phyloP scores from a whole-genome alignment of 2,113 vertebrate species.

The Microcebus tavaratra region DNA sequence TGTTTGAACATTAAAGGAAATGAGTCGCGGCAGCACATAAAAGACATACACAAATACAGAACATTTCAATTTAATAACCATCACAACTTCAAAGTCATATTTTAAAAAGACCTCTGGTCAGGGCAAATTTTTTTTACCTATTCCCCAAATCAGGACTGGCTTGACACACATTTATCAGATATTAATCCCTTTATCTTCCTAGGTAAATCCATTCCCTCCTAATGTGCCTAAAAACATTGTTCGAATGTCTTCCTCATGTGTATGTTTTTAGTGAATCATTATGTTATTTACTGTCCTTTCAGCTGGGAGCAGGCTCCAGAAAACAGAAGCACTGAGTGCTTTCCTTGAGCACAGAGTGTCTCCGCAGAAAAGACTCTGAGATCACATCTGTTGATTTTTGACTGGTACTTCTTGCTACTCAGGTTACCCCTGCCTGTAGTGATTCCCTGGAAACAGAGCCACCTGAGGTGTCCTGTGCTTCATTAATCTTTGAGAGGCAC shows the following conservation, averaged over 20 bases:
- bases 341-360: background rate
- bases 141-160: background rate
- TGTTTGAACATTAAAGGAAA: constrained; percentile 41
- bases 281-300: constrained; percentile 18
- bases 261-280: constrained; percentile 38
- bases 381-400: background rate
- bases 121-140: background rate
- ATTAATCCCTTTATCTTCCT: background rate
- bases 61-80: background rate
- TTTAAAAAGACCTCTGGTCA: background rate
- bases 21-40: background rate
- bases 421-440: background rate
- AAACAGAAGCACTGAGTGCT: background rate
- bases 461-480: background rate
- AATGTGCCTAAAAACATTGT: background rate
- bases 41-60: background rate
- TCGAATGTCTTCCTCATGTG: background rate
- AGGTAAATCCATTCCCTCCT: background rate
- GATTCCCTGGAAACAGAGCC: background rate
- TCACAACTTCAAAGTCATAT: background rate
- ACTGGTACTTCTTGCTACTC: background rate
- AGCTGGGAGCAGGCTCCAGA: background rate
- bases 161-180: background rate
- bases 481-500: background rate
- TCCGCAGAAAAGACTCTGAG: background rate